phyloP scores from a whole-genome alignment of 2,113 vertebrate species.

The Eonycteris spelaea region DNA sequence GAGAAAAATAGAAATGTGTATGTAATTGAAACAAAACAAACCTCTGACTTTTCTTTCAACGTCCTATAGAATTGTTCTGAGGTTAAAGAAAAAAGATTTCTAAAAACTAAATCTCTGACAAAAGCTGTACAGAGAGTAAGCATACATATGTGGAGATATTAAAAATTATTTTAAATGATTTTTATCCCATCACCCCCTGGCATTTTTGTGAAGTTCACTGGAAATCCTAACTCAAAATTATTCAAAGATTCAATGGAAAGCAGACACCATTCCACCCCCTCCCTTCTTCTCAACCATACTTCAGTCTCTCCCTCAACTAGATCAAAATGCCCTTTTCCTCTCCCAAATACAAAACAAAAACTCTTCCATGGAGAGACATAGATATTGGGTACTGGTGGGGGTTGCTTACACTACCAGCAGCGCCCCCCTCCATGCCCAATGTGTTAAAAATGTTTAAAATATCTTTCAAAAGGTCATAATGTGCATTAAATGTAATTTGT shows the following conservation, averaged over 20 bases:
- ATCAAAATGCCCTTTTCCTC: not conserved
- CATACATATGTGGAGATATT: not conserved
- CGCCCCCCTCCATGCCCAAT: not conserved
- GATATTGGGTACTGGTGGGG: no score
- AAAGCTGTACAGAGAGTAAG: slow-evolving; percentile 29
- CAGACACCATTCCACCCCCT: not conserved
- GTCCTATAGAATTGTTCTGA: slow-evolving; percentile 6
- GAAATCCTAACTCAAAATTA: slow-evolving; percentile 4
- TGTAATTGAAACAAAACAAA: slow-evolving; percentile 1
- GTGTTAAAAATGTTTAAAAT: not conserved
- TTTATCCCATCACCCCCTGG: not conserved
- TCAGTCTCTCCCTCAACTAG: not conserved
- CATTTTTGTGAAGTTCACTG: slow-evolving; percentile 6
- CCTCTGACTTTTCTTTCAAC: not conserved
- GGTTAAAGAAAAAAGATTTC: not conserved
- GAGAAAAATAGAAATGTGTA: not conserved
- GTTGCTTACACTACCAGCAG: not conserved
- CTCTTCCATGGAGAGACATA: not conserved
- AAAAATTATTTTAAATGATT: not conserved
- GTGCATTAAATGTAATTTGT: not conserved
- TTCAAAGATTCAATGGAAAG: not conserved
- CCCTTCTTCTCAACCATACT: not conserved
- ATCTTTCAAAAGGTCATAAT: not conserved
- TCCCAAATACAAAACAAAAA: not conserved
- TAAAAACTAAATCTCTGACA: not conserved